Base-by-base conservation (phyloP, 2,888 invertebrate genomes). In the Agriotes lineatus region DNA sequence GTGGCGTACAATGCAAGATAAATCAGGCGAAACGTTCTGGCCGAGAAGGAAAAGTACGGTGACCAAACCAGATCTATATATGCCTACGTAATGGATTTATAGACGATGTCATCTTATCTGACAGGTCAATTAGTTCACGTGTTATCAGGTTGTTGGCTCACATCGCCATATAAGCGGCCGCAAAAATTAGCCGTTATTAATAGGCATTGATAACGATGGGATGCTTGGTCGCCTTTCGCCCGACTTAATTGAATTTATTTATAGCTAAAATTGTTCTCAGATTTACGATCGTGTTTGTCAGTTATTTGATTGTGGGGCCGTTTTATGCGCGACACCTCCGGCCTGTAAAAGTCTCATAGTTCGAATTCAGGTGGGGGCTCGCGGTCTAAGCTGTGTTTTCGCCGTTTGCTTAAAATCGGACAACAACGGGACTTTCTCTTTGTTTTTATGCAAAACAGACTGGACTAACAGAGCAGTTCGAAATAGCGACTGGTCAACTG, bases 101-200 rank as follows among this genome's bases (percentile, higher is more conserved):
- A 35, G 45, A 45, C 19, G 45, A 33, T 48, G 60, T 48, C 60
- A 48, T 45, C 25, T 45, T 60, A 44, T 45, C 60, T 35, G 60
- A 60, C 45, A 60, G 60, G 60, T 60, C 60, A 48, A 60, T 60
- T 60, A 60, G 60, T 60, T 60, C 60, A 45, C 18, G 30, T 60
- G 60, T 45, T 60, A 60, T 60, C 60, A 60, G 33, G 25, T 45
- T 48, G 48, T 37, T 54, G 54, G 33, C 54, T 37, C 18, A 35
- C 12, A 39, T 57, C 39, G 37, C 57, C 12, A 57, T 39, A 25
- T 19, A 12, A 35, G 37, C 14, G 7, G 16, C 4, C 4, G 18
- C 12, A 57, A 57, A 57, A 57, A 57, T 57, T 57, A 39, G 39
- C 18, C n/a, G 19, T 57, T 57, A 57, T 57, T 57, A 57, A 39